Base-by-base conservation (phyloP, 2,888 invertebrate species). In the Plebejus argus region DNA sequence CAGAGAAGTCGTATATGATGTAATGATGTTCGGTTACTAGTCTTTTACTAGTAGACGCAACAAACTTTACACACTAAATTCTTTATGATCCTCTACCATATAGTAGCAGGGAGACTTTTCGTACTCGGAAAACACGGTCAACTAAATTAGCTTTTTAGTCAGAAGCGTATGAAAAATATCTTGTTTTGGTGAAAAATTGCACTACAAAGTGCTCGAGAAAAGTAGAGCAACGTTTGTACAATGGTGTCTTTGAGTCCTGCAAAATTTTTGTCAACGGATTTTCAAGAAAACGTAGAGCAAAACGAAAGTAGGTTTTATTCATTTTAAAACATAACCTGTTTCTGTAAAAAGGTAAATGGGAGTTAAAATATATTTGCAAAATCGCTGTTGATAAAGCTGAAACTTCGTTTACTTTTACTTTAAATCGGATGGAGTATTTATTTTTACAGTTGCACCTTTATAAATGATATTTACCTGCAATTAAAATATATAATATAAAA, bases 231-330 rank as follows among this genome's bases (percentile, higher is more conserved):
- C 35, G 39, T 39, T 39, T 71, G 71, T 71, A 71, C 71, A 71
- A 71, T 39, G 39, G 71, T 39, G n/a, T 71, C 71, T 71, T 71
- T 71, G 71, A 71, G 71, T 71, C 71, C 71, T 71, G 35, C 18
- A 3, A 70, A 70, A 35, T 71, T 39, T 35, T n/a, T n/a, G 70
- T 70, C 70, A n/a, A 70, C 70, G 8, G 6, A 8, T 35, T 70
- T 70, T 39, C 35, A 39, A 39, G 23, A 71, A 71, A 71, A 71
- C 3, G 15, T 28, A 39, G 18, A 35, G 39, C 5, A 70, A 35
- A 7, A 20, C 7, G 15, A 33, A 12, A 28, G 28, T 33, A 33
- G 28, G 33, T 66, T 66, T 66, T 66, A 15, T 28, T 33, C 12
- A 28, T 28, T 28, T 15, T 12, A 28, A 28, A 28, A 20, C 10